Conservation (phyloP, 2,113 vertebrate species). For the Thomomys bottae region DNA sequence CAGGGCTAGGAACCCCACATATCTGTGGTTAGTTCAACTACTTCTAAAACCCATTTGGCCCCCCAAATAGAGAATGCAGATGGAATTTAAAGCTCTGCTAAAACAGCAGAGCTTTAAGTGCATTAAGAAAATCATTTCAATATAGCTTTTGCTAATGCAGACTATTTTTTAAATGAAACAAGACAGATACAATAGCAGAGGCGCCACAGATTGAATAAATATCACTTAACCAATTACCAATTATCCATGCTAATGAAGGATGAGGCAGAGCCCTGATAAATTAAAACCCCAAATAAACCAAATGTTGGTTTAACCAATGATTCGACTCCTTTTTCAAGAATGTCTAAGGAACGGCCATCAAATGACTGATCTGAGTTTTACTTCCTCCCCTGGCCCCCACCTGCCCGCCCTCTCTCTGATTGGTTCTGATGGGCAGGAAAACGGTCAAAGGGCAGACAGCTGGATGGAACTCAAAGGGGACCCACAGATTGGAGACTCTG, state of each 20-base stretch:
- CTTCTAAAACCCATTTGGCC: background rate
- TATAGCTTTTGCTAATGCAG: slow-evolving; percentile 68
- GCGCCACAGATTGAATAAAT: slow-evolving; percentile 76
- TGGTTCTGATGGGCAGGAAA: slow-evolving; percentile 65
- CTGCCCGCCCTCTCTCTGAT: slow-evolving; percentile 72
- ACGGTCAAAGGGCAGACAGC: slow-evolving; percentile 81
- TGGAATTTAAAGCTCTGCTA: slow-evolving; percentile 51
- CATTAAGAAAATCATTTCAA: slow-evolving; percentile 76
- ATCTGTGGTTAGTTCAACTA: background rate
- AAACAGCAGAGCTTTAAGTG: slow-evolving; percentile 61
- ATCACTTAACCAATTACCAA: slow-evolving; percentile 79
- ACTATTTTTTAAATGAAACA: slow-evolving; percentile 70
- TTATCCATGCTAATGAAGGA: slow-evolving; percentile 77
- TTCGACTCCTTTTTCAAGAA: slow-evolving; percentile 47
- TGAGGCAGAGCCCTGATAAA: slow-evolving; percentile 70
- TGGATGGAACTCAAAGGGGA: slow-evolving; percentile 74
- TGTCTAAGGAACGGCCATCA: slow-evolving; percentile 55
- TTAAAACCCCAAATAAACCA: slow-evolving; percentile 75
- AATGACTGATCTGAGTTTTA: slow-evolving; percentile 75
- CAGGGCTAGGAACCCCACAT: background rate
- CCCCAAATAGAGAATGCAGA: slow-evolving; percentile 10
- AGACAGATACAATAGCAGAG: slow-evolving; percentile 77
- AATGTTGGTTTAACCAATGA: slow-evolving; percentile 68
- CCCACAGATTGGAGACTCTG: slow-evolving; percentile 72
- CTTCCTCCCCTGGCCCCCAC: slow-evolving; percentile 65